Base-by-base conservation (phyloP, 64 coral and sea anemone genomes). In the Stichodactyla helianthus region DNA sequence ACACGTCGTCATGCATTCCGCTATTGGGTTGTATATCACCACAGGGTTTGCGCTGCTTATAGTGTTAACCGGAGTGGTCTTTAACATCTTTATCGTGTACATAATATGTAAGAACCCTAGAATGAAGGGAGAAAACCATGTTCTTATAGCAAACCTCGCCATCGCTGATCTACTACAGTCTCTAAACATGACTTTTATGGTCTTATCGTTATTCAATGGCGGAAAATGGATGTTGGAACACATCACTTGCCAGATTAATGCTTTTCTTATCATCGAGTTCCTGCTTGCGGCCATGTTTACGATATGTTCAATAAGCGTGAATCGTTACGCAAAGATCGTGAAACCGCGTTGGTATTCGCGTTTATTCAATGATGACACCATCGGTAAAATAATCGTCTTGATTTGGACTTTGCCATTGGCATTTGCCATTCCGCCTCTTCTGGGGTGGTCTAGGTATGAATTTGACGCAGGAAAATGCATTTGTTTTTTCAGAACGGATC, bases 381-480 rank as follows among this genome's bases (percentile, higher is more conserved):
- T 89, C 17, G 8, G 57, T 23, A 65, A 78, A 19, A 82, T 89
- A 10, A 68, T 89, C n/a, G 6, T 71, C 7, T 50, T 62, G 44
- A 89, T 83, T 5, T 89, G 87, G 87, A 51, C 55, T 55, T 59
- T 89, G 79, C 87, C 87, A 7, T 52, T 89, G 58, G 57, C 25
- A 13, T 89, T 74, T 54, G 77, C 87, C n/a, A 55, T 83, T 20
- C 87, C 87, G 7, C 87, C 87, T 44, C 71, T 89, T 54, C 26
- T 89, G 26, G 87, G 87, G 65, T 89, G 87, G 87, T 89, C 87
- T 53, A 71, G 50, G 54, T 89, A 89, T 26, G 56, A n/a, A 53
- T 89, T 89, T 71, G 53, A 82, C 28, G 22, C 79, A 25, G 79
- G 87, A 4, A 89, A 89, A 62, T 89, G 87, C 27, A 61, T 65